These are phyloP conservation scores for Dendrocincla tyrannina DNA, from an alignment of 2,797 vertebrate species.

Conservation along the genomic window DNA sequence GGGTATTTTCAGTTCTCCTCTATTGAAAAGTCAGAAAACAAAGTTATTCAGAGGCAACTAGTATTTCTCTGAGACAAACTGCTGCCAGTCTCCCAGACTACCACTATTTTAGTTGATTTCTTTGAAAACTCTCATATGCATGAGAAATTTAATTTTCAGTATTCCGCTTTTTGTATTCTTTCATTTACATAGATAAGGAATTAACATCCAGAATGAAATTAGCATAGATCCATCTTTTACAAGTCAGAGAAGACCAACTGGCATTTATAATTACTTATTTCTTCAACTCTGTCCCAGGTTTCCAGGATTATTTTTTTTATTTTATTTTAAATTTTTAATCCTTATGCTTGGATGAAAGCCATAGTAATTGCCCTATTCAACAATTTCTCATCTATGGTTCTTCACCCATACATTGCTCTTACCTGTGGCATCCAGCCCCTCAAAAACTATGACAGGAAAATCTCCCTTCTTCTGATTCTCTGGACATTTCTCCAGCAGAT, in stretches of 20 bases:
- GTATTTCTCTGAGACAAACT: neutral
- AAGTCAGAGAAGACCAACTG: neutral
- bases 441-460: conserved; percentile 87
- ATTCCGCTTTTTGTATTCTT: neutral
- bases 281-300: neutral
- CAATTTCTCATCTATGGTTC: too few relatives aligned
- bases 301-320: neutral
- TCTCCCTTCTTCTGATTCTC: conserved; percentile 69
- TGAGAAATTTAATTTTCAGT: neutral
- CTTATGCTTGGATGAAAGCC: neutral
- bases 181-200: neutral
- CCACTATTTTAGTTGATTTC: neutral
- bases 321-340: neutral
- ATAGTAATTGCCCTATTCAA: neutral
- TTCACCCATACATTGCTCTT: neutral
- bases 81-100: neutral
- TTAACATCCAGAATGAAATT: neutral
- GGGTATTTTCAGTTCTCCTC: neutral
- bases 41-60: neutral
- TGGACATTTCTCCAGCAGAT: conserved; percentile 75
- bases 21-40: neutral
- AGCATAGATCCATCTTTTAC: neutral
- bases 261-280: neutral
- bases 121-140: neutral
- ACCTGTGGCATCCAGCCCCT: conserved; percentile 96